These are phyloP conservation scores for Tribolium castaneum DNA, from an alignment of 1,140 invertebrate species.

Conservation along the genomic window DNA sequence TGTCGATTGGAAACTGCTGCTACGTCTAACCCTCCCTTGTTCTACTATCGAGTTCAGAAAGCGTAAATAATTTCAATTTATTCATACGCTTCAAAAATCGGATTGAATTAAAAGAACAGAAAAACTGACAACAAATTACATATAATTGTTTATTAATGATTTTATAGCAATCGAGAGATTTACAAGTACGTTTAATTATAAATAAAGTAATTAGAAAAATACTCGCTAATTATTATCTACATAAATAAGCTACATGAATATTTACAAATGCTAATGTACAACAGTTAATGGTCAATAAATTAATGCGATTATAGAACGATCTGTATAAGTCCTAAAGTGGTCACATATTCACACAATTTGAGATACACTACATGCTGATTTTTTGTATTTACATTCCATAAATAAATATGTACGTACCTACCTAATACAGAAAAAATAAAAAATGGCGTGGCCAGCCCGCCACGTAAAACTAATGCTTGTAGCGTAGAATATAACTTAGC, in stretches of 20 bases:
- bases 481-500: slow-evolving; percentile 21
- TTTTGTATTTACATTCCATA: slow-evolving; percentile 49
- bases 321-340: slow-evolving; percentile 47
- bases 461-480: neutral
- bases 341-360: slow-evolving; percentile 50
- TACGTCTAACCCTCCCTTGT: neutral
- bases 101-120: neutral
- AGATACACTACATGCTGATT: slow-evolving; percentile 55
- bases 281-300: slow-evolving; percentile 48
- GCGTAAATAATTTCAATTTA: neutral
- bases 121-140: neutral
- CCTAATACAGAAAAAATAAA: neutral
- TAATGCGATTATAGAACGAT: slow-evolving; percentile 26
- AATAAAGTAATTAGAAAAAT: slow-evolving; percentile 48
- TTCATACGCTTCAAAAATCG: neutral
- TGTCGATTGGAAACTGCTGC: too few species aligned
- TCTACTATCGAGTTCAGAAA: neutral
- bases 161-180: slow-evolving; percentile 47
- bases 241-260: slow-evolving; percentile 40
- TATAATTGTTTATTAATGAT: slow-evolving; percentile 47
- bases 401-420: slow-evolving; percentile 45
- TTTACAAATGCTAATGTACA: slow-evolving; percentile 47
- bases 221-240: slow-evolving; percentile 41
- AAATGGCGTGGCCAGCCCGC: neutral
- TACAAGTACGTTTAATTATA: slow-evolving; percentile 50